These are phyloP conservation scores for Phrynocephalus forsythii DNA, from an alignment of 2,797 vertebrate genomes.

Conservation along the genomic window DNA sequence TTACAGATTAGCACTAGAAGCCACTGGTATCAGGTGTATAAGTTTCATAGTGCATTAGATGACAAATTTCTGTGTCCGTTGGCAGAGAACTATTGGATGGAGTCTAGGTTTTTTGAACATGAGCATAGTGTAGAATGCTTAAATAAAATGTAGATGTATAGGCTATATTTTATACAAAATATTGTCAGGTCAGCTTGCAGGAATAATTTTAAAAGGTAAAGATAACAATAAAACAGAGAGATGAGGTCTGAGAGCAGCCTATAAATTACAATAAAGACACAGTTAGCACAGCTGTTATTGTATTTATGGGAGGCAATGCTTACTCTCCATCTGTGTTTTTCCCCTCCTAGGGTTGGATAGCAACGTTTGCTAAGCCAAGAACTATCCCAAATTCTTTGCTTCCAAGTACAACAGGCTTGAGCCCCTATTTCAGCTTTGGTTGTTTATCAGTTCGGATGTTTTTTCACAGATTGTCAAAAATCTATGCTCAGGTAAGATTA, in stretches of 20 bases:
- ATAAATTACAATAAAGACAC: neutral
- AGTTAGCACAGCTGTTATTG: neutral
- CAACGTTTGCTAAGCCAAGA: slow-evolving; percentile 51
- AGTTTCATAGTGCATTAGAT: too few relatives aligned
- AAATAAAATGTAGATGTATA: neutral
- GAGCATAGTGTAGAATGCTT: neutral
- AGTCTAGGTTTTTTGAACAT: neutral
- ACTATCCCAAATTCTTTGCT: slow-evolving; percentile 59
- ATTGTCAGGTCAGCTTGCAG: neutral
- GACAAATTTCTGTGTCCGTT: too few relatives aligned
- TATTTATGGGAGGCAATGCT: neutral
- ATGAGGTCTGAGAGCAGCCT: neutral
- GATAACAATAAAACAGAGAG: neutral
- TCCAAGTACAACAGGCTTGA: slow-evolving; percentile 61
- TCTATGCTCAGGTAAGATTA: slow-evolving; percentile 57
- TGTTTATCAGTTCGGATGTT: slow-evolving; percentile 60
- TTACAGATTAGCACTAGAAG: too few relatives aligned
- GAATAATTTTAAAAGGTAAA: neutral
- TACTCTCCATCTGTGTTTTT: neutral
- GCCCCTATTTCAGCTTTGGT: slow-evolving; percentile 60
- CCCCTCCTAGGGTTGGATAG: slow-evolving; percentile 53
- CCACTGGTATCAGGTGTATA: too few relatives aligned
- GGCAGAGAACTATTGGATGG: neutral
- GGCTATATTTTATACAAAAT: neutral
- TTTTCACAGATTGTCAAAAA: slow-evolving; percentile 51